Base-by-base conservation (phyloP, 2,113 vertebrate genomes). In the Lagopus muta region DNA sequence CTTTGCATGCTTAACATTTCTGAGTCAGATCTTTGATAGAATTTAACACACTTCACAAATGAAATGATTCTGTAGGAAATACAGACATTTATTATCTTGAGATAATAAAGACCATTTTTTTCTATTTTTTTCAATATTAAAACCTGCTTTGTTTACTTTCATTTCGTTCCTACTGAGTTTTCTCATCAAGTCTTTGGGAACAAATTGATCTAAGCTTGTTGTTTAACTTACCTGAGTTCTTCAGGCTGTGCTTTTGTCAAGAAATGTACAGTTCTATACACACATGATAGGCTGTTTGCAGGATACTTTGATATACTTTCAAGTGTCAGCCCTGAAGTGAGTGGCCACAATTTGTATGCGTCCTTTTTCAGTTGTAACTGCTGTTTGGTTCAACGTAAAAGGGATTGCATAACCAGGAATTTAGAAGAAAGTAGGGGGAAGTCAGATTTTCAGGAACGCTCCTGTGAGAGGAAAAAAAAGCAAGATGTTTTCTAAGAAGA, bases 341-440 rank as follows among this genome's bases (percentile, higher is more conserved):
- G 50, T 92, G 86, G 77, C 76, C 69, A 36, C 62, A 84, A 81
- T 92, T 93, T 88, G 55, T 92, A 94, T 95, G 76, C 85, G 72
- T 80, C 47, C 67, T 89, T 89, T 88, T 76, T 88, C 72, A 89
- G 42, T 57, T 50, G 42, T 88, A 76, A 74, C 64, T 89, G 50
- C 61, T 70, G 90, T 95, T 70, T 88, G 65, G 30, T 85, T 17
- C 54, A 70, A 71, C 54, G 62, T 58, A 86, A 96, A 79, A 92
- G 52, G 57, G 78, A 60, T 81, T 90, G 79, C 67, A 70, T 94
- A 93, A 91, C 45, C 24, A 60, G 57, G 74, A 92, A 85, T 66
- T 72, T 77, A 85, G 90, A 96, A 80, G 61, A 81, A 82, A 95
- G 66, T 20, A 5, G 28, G 13, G 21, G 93, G 27, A 90, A 86